Evolutionary conservation across 2,113 vertebrate species (phyloP), one percentile per base, ranked within the genome.

Genomic region (Hemichromis elongatus): DNA sequence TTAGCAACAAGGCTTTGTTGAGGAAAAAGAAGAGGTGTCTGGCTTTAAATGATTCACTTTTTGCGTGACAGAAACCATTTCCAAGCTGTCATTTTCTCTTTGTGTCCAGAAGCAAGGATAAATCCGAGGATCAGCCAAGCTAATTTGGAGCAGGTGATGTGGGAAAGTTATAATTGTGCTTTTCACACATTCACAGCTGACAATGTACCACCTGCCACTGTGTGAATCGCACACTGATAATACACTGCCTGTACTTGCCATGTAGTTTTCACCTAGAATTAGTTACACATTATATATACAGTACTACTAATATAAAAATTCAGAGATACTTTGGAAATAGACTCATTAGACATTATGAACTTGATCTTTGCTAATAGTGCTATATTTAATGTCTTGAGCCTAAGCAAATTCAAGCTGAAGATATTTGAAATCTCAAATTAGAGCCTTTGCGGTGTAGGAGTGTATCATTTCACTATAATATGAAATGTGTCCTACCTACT

Each of bases 141-240:
- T 91, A 88, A 93, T 90, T 89, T 84, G 84, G 54, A 91, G 88
- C 87, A 95, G 91, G 91, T 94, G 89, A 94, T 83, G 90, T 92
- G 87, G 9, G 75, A 83, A 92, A 93, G 81, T 93, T 93, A 89
- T 92, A 94, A 94, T 94, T 92, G 89, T 89, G 90, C 90, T 90
- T 95, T 93, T 96, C 88, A 83, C 91, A 93, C 85, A 33, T 94
- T 94, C 86, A 88, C 89, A 88, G 84, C 88, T 95, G 93, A 93
- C 88, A 90, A 86, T 92, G 77, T 55, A 82, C 90, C 94, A 93
- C 93, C 92, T 95, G 93, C 90, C 88, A 50, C 87, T 6, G 89
- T 86, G 91, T 93, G 89, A 92, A 81, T 68, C 40, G 0, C 19
- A 16, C 33, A 2, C 83, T 24, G 61, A 87, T 45, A 88, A 89